phyloP scores from a whole-genome alignment of 2,797 vertebrate genomes.

The Sternotherus odoratus region DNA sequence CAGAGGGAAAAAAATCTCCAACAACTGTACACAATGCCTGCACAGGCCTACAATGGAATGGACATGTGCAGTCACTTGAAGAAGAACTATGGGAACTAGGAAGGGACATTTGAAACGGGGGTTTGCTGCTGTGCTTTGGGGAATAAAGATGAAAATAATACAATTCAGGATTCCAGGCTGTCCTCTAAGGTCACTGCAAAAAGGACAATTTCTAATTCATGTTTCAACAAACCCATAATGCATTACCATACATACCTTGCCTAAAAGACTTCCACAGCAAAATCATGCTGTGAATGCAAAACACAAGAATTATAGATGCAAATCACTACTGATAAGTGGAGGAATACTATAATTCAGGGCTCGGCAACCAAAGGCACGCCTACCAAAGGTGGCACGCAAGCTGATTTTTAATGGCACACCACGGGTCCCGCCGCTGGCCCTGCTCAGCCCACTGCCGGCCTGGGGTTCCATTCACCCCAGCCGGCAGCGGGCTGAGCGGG shows the following conservation, averaged over 20 bases:
- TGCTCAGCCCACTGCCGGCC: too few species aligned
- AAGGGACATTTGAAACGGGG: slow-evolving; percentile 38
- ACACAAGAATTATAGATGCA: slow-evolving; percentile 14
- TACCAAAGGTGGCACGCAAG: too few species aligned
- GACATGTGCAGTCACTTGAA: background rate
- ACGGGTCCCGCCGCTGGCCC: too few species aligned
- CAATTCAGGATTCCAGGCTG: slow-evolving; percentile 70
- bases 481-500: too few species aligned
- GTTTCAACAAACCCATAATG: slow-evolving; percentile 74
- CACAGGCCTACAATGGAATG: background rate
- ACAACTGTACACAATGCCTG: background rate
- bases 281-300: slow-evolving; percentile 53
- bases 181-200: slow-evolving; percentile 66
- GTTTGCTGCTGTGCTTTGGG: slow-evolving; percentile 55
- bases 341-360: background rate
- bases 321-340: slow-evolving; percentile 11
- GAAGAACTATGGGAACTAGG: slow-evolving; percentile 19
- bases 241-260: slow-evolving; percentile 63
- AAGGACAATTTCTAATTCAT: slow-evolving; percentile 72
- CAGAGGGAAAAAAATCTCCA: background rate
- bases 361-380: too few species aligned
- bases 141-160: slow-evolving; percentile 76
- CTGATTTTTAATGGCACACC: too few species aligned
- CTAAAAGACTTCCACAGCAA: slow-evolving; percentile 56
- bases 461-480: too few species aligned